These are phyloP conservation scores for Leptopilina boulardi DNA, from an alignment of 1,140 invertebrate species.

Conservation along the genomic window DNA sequence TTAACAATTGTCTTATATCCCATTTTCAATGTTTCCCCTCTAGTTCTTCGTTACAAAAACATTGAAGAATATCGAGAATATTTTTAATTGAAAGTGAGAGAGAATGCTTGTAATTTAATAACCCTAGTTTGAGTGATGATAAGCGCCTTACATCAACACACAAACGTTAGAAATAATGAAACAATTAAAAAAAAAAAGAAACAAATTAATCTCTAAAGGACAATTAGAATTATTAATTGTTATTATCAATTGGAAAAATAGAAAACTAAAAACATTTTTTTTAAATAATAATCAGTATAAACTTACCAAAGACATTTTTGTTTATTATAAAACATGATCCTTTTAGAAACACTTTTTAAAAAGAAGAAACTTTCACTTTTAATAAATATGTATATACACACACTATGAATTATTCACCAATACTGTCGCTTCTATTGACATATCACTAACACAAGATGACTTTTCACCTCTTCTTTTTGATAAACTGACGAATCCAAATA, in stretches of 20 bases:
- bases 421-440: constrained; percentile 38
- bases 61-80: background rate
- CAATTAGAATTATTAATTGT: background rate
- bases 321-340: constrained; percentile 43
- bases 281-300: constrained; percentile 11
- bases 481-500: constrained; percentile 26
- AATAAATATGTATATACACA: too few species aligned
- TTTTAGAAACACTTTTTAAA: constrained; percentile 51
- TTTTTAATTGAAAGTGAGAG: background rate
- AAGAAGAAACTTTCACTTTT: constrained; percentile 57
- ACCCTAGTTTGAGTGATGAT: constrained; percentile 3
- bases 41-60: background rate
- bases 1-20: constrained; percentile 40
- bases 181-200: background rate
- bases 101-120: background rate
- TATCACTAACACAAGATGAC: constrained; percentile 65
- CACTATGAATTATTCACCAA: constrained; percentile 42
- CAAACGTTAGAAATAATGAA: background rate
- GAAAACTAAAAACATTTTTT: background rate
- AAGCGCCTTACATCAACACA: background rate
- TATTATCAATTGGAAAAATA: background rate
- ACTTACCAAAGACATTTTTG: constrained; percentile 65
- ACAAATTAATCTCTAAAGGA: background rate
- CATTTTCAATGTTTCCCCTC: constrained; percentile 35
- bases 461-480: constrained; percentile 66